phyloP scores from a whole-genome alignment of 2,888 invertebrate genomes.

The Oxyteleia sp. region DNA sequence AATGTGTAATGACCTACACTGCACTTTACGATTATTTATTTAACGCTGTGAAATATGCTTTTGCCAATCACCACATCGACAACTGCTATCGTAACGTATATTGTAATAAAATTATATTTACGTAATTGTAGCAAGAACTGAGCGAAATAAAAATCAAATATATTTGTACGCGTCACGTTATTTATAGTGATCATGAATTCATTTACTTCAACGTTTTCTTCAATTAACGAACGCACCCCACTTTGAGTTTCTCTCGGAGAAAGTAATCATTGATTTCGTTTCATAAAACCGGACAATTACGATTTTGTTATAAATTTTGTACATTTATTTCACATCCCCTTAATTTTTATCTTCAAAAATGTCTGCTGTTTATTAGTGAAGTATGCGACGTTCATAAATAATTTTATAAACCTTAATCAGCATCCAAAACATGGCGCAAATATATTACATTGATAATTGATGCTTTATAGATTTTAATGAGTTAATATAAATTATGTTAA shows the following conservation, averaged over 20 bases:
- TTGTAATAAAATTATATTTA: slow-evolving; percentile 39
- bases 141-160: slow-evolving; percentile 21
- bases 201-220: neutral
- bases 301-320: neutral
- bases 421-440: neutral
- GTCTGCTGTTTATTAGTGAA: slow-evolving; percentile 1
- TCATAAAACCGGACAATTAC: too few relatives aligned
- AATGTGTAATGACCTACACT: slow-evolving; percentile 3
- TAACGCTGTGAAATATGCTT: slow-evolving; percentile 65
- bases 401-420: slow-evolving; percentile 1
- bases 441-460: slow-evolving; percentile 14
- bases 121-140: slow-evolving; percentile 26
- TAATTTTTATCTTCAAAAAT: slow-evolving; percentile 20
- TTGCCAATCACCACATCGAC: slow-evolving; percentile 45
- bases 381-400: slow-evolving; percentile 1
- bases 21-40: slow-evolving; percentile 64
- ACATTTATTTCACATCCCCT: neutral
- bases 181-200: neutral
- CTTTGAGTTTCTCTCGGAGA: too few relatives aligned
- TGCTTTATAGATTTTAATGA: slow-evolving; percentile 26
- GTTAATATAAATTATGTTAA: slow-evolving; percentile 20
- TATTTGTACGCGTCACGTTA: slow-evolving; percentile 12
- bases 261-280: too few relatives aligned
- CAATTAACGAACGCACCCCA: neutral
- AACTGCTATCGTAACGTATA: slow-evolving; percentile 38